Percentiles rank a stretch among this genome's conserved stretches.
Conservation (phyloP, 2,797 vertebrate genomes). For the Cynopterus sphinx region DNA sequence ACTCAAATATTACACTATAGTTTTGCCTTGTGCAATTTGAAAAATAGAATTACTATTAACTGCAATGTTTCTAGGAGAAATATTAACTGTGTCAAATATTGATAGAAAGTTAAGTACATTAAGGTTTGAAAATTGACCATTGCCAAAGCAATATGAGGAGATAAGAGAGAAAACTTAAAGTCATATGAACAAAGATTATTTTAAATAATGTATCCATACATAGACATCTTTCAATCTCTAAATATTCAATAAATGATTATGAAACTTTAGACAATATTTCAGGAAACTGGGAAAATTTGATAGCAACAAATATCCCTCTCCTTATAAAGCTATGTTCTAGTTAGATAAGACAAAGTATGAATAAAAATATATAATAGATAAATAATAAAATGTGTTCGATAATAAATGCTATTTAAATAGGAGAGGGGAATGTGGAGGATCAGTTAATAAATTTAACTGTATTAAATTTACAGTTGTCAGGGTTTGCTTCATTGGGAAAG, state of each 20-base stretch:
- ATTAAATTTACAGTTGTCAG: neutral
- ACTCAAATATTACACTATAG: neutral
- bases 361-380: neutral
- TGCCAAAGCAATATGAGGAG: neutral
- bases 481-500: neutral
- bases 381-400: neutral
- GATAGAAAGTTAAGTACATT: neutral
- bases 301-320: neutral
- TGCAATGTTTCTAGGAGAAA: neutral
- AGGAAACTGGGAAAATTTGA: neutral
- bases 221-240: neutral
- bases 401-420: neutral
- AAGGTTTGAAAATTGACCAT: neutral
- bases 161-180: neutral
- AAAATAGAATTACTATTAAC: neutral
- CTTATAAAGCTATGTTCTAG: neutral
- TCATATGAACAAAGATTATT: neutral
- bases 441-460: too few species aligned
- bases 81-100: neutral
- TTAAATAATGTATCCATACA: neutral
- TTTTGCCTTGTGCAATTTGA: neutral
- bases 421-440: neutral
- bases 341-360: neutral
- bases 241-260: neutral
- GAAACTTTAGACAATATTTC: neutral